Base-by-base conservation (phyloP, 30 jellyfish, hydroid and myxozoan species). In the Aurelia sp. region DNA sequence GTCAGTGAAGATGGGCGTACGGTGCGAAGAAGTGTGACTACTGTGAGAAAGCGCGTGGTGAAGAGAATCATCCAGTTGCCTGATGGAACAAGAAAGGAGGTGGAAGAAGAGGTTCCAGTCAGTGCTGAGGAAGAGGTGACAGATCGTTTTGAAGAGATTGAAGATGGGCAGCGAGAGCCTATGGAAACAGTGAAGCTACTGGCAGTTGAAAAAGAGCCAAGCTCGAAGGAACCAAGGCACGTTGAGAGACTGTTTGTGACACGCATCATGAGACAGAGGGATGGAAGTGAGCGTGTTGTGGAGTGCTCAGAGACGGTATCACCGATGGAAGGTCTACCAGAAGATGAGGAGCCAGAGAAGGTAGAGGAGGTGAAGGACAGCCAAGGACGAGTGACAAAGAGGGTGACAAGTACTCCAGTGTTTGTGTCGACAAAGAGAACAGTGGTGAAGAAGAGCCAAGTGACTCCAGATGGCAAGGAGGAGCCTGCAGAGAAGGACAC, bases 81-180 rank as follows among this genome's bases (percentile, higher is more conserved):
- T 0, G 98, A 91, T 55, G 98, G 97, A 38, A 78, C 94, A 33
- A 72, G 87, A 31, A 77, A 84, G 51, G 98, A 85, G 86, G 74
- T 91, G 16, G 98, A 91, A 72, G 98, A 91, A 33, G 96, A 84
- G 80, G 97, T 86, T 50, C 95, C 95, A 19, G 90, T 74, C 38
- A 72, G 86, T n/a, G 65, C 89, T 17, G 89, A 66, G 22, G 15
- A 52, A 47, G 91, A 90, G 57, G 72, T 51, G 9, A 38, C 68
- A 21, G 83, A 41, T 27, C 67, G 35, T 5, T 40, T 47, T 22
- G 86, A 57, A 13, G 92, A 19, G 61, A 44, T 41, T 52, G 74
- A 13, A 12, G 92, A 62, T 13, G 76, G 78, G n/a, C 50, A 67
- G 44, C 72, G 75, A 67, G 74, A 33, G 48, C 13, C 24, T 12